phyloP scores from a whole-genome alignment of 2,797 vertebrate genomes.

The Staurois parvus region DNA sequence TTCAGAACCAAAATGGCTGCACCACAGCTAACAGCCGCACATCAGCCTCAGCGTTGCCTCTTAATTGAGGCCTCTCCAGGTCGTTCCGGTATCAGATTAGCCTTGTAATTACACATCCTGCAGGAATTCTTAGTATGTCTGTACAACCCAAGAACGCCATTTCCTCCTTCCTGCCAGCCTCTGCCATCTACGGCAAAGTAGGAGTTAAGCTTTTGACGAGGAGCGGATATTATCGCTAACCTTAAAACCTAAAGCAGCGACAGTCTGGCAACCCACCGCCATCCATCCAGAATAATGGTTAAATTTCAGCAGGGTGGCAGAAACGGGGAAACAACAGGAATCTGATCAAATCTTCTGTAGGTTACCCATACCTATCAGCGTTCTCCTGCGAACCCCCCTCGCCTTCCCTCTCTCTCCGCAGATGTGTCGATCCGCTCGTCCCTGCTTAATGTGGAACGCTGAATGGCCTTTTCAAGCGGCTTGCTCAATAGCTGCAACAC shows the following conservation, averaged over 20 bases:
- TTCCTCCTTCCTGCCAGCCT: slow-evolving; percentile 22
- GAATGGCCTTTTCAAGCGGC: not conserved
- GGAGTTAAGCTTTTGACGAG: not conserved
- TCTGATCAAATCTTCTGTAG: not conserved
- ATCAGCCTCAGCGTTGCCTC: not conserved
- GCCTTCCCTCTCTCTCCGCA: not conserved
- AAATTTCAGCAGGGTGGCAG: not conserved
- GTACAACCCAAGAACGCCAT: not conserved
- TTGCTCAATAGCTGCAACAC: not conserved
- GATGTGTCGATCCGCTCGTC: slow-evolving; percentile 1
- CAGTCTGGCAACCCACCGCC: too few relatives aligned
- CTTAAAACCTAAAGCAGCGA: not conserved
- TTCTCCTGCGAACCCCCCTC: not conserved
- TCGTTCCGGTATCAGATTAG: not conserved
- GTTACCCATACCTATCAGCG: not conserved
- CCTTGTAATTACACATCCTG: not conserved
- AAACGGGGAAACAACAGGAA: not conserved
- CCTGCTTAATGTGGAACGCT: not conserved
- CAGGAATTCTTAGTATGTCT: not conserved
- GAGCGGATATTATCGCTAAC: not conserved
- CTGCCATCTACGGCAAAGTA: not conserved
- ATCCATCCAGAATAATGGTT: not conserved
- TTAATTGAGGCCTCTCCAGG: not conserved
- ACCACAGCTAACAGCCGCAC: not conserved
- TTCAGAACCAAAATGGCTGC: too few relatives aligned